These are phyloP conservation scores for Drosophila varians DNA, from an alignment of 1,140 invertebrate species.

Conservation along the genomic window DNA sequence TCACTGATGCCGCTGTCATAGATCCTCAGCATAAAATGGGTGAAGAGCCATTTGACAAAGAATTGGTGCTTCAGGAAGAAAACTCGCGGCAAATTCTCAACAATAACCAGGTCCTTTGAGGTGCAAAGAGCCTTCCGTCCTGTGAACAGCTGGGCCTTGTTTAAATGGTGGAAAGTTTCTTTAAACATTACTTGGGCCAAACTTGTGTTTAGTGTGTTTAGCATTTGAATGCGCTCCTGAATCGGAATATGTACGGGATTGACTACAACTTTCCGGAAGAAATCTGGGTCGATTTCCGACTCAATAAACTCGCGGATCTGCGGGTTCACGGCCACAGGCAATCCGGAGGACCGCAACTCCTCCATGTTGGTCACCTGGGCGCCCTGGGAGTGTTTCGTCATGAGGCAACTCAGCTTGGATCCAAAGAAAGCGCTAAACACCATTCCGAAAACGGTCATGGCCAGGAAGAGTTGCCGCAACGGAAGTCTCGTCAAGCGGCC, in stretches of 20 bases:
- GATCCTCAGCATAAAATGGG: background rate
- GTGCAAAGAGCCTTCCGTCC: background rate
- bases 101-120: background rate
- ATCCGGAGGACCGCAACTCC: constrained; percentile 22
- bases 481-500: constrained; percentile 5
- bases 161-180: background rate
- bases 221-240: background rate
- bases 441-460: constrained; percentile 37
- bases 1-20: background rate
- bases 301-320: background rate
- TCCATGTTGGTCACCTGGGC: constrained; percentile 15
- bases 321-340: background rate
- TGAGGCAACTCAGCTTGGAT: constrained; percentile 34
- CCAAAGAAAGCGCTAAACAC: constrained; percentile 32
- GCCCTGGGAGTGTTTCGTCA: constrained; percentile 16
- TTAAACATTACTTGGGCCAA: background rate
- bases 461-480: constrained; percentile 20
- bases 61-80: background rate
- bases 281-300: background rate
- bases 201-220: background rate
- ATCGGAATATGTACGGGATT: background rate
- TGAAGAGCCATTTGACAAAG: background rate
- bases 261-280: background rate
- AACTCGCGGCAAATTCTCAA: background rate
- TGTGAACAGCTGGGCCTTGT: background rate